Conservation (phyloP, 2,797 vertebrate species). For the Telmatherina bonti region DNA sequence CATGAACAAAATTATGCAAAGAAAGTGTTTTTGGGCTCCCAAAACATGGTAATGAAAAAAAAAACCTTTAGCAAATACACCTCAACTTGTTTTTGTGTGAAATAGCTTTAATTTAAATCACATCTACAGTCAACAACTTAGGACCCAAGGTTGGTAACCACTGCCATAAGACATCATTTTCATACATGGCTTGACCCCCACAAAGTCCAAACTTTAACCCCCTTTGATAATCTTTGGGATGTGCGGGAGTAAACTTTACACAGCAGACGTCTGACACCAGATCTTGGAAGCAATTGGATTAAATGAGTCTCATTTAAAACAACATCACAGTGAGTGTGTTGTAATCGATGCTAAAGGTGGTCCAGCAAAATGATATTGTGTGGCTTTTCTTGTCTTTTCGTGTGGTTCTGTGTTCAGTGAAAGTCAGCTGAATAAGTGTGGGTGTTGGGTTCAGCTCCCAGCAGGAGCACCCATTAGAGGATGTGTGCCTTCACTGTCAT, state of each 20-base stretch:
- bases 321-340: background rate
- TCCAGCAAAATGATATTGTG: background rate
- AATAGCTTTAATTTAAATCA: no score
- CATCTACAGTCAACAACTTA: no score
- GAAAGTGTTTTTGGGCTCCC: no score
- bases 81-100: no score
- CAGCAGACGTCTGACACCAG: background rate
- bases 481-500: constrained; percentile 11
- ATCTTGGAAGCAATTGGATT: background rate
- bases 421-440: constrained; percentile 17
- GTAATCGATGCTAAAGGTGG: background rate
- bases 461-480: constrained; percentile 14
- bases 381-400: background rate
- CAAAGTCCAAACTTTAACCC: background rate
- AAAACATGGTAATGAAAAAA: no score
- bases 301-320: constrained; percentile 6
- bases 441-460: constrained; percentile 24
- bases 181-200: no score
- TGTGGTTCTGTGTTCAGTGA: constrained; percentile 19
- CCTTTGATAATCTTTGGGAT: background rate
- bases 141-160: no score
- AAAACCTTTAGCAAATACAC: no score
- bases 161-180: background rate
- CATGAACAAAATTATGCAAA: no score
- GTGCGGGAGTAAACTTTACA: background rate